These are phyloP conservation scores for Drosophila paramelanica DNA, from an alignment of 2,888 invertebrate genomes.

Conservation along the genomic window DNA sequence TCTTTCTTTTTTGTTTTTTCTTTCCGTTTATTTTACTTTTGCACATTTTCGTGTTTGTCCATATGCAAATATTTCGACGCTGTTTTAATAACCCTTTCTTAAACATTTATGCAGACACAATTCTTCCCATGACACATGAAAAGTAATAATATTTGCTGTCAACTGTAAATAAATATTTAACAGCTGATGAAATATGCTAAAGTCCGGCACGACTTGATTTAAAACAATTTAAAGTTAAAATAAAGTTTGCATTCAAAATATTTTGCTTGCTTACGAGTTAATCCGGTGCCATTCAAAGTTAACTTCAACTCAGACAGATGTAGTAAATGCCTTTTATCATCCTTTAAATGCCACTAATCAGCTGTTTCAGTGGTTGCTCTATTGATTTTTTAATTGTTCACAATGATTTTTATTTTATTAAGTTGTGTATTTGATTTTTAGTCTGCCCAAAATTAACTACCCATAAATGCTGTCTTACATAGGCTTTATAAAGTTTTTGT, in stretches of 20 bases:
- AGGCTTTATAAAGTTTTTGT: too few species aligned
- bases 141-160: constrained; percentile 16
- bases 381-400: constrained; percentile 8
- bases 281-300: constrained; percentile 8
- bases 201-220: constrained; percentile 24
- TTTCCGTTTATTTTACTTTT: constrained; percentile 32
- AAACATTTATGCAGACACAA: constrained; percentile 15
- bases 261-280: background rate
- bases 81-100: constrained; percentile 24
- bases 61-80: background rate
- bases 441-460: too few species aligned
- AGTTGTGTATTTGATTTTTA: background rate
- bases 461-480: too few species aligned
- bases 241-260: constrained; percentile 6
- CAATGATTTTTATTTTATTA: background rate
- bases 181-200: constrained; percentile 18
- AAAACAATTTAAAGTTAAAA: constrained; percentile 18
- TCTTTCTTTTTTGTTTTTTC: background rate
- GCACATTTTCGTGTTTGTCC: constrained; percentile 34
- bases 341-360: background rate
- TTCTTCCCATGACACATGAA: background rate
- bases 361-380: background rate
- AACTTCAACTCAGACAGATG: constrained; percentile 2
- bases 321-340: constrained; percentile 1
- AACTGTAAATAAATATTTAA: constrained; percentile 24